Base-by-base conservation (phyloP, 2,113 vertebrate species). In the Gavia stellata region DNA sequence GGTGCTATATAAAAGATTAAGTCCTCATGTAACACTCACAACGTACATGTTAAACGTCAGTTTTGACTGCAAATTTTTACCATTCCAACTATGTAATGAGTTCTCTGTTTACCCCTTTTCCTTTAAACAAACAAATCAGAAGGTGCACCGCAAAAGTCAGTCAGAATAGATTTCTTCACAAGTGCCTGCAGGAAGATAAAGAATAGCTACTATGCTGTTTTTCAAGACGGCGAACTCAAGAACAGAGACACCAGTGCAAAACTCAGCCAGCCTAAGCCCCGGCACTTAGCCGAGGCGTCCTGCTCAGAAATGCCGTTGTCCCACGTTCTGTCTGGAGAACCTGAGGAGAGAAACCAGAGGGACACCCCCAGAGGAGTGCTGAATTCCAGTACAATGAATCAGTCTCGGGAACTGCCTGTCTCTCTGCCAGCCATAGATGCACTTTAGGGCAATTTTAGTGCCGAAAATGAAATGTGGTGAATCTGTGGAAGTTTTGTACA, bases 201-300 rank as follows among this genome's bases (percentile, higher is more conserved):
- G 49, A 80, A 47, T 1, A 63, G 47, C 34, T n/a, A 26, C 17
- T 40, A 17, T 0, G 9, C 28, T 1, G 0, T 17, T 62, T 67
- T 44, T 79, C 66, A 50, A 63, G 62, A 20, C 15, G 1, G 33
- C 2, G 3, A 75, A 31, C 33, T 68, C 28, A 8, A 38, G 71
- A 67, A 50, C 33, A 33, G 59, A 55, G 70, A 75, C 1, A 38
- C 26, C 40, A 4, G 26, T 1, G n/a, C 34, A 59, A 62, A 61
- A 13, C 47, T 36, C 34, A 44, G 34, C 44, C 83, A 66, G 79
- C n/a, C 47, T 34, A 8, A 45, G 50, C 40, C 29, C 9, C 21
- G 67, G 67, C 74, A 10, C 45, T 29, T 7, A 10, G 53, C n/a
- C 10, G 40, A 16, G 40, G 50, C 58, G 19, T 21, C 52, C 75